Base-by-base conservation (phyloP, 2,888 invertebrate genomes). In the Chironomus riparius region DNA sequence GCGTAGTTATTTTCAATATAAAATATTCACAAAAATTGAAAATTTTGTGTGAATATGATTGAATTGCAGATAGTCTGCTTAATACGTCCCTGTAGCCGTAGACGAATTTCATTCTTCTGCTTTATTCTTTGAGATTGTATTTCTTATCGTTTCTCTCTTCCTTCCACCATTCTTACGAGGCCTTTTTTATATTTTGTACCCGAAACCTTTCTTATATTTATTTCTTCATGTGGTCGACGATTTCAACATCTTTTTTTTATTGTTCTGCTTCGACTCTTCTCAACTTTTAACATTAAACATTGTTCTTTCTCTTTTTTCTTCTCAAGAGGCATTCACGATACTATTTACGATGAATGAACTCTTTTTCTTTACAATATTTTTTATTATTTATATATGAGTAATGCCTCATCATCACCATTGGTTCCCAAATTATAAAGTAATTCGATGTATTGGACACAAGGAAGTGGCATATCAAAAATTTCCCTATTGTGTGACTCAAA, bases 141-240 rank as follows among this genome's bases (percentile, higher is more conserved):
- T 73, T 74, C 74, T 74, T 74, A 73, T 73, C 65, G 18, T 65
- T 13, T 62, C 68, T 74, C 74, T 74, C 62, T 74, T 56, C 15
- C 48, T 21, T 74, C 68, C 22, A 68, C 72, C 68, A 65, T 73
- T 65, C 47, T 71, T 71, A 24, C 56, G 62, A 18, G 62, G 65
- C 68, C 65, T 65, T 74, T 74, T 72, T 56, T 15, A n/a, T n/a
- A n/a, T n/a, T n/a, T 72, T 56, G 28, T 70, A 28, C n/a, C 28
- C 38, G 15, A 38, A 65, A 65, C 22, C 65, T 68, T 68, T 68
- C 68, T 38, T 68, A n/a, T n/a, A 18, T 18, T 70, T 71, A 50
- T 24, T 62, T 38, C 56, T 65, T 62, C 48, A 48, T 74, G 68
- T 74, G 74, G 74, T 68, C 68, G 74, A 68, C 22, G 74, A 28